A percentile compares a stretch with the other conserved stretches of the same genome.
Evolutionary conservation across 2,888 invertebrate species (phyloP).

Genomic region (Notodonta ziczac): DNA sequence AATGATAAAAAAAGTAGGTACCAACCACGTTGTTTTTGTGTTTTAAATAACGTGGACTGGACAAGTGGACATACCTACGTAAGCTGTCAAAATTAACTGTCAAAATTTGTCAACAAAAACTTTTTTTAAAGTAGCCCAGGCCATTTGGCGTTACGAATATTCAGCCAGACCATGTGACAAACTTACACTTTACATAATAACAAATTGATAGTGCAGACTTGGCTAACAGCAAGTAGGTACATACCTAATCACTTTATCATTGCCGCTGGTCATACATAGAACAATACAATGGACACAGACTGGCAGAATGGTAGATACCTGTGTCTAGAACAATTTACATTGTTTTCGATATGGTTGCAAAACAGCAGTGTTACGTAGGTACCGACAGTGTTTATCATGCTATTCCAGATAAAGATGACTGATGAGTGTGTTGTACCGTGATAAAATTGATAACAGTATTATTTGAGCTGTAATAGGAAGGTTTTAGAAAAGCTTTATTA

Average conservation of each 20-base stretch:
- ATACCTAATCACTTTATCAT: conserved; percentile 21
- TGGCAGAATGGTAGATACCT: conserved; percentile 29
- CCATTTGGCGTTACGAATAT: too few species aligned
- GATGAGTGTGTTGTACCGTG: conserved; percentile 58
- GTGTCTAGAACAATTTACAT: conserved; percentile 24
- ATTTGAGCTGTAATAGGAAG: conserved; percentile 28
- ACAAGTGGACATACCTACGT: too few species aligned
- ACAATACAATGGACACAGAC: conserved; percentile 32
- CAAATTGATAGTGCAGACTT: conserved; percentile 11
- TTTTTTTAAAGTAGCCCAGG: not conserved
- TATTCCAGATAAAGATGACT: conserved; percentile 66
- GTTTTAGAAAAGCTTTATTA: not conserved
- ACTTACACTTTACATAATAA: conserved; percentile 4
- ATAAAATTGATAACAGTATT: conserved; percentile 56
- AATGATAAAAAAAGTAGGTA: not conserved
- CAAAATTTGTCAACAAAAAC: not conserved
- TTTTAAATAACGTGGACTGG: too few species aligned
- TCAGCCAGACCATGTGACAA: too few species aligned
- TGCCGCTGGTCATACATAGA: conserved; percentile 15
- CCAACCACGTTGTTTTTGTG: not conserved
- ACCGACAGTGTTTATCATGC: conserved; percentile 47
- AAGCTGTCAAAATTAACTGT: too few species aligned
- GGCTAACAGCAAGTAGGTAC: conserved; percentile 13
- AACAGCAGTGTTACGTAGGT: conserved; percentile 25
- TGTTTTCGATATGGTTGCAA: conserved; percentile 26